Evolutionary conservation across 2,797 vertebrate species (phyloP), one percentile per base, ranked within the genome.

Genomic region (Myotis daubentonii): DNA sequence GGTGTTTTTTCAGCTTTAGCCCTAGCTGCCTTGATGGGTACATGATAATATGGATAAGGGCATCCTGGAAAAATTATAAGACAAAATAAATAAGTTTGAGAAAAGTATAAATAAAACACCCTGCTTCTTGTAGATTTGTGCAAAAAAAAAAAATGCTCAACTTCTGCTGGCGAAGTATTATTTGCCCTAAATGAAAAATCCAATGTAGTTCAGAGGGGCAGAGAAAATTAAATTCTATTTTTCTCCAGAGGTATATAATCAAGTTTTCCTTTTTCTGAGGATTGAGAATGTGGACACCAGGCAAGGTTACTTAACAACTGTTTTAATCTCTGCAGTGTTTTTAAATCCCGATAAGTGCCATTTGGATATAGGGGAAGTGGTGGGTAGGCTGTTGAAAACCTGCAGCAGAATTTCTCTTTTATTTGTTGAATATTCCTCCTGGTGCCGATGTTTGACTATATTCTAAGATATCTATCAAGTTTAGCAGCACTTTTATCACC

Each of bases 221-320:
- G 28, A 47, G 33, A 94, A 78, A 87, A 6, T 72, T 84, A 44
- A 30, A 53, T 33, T 86, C 17, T 89, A 22, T 74, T 92, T 96
- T 89, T 25, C 30, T 74, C 5, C 5, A 33, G 57, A 83, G 20
- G 9, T 66, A 79, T 79, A 44, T 79, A 38, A 30, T 41, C 8
- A 49, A 51, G 68, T 78, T 92, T 92, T 22, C 38, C 36, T 86
- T 72, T 89, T 89, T 74, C 28, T 78, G 82, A 87, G 11, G 49
- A 76, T 33, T 83, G 66, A 90, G 89, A 82, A 53, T 83, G 65
- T 82, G 49, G 23, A 93, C 6, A 66, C 16, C 49, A 74, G 49
- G 60, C 68, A 92, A 87, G 3, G 4, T 83, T 94, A 66, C 38
- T 83, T 89, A 62, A 89, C 7, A 72, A 74, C 36, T 88, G 8